Evolutionary conservation across 2,888 invertebrate species (phyloP).

Genomic region (Eupithecia inturbata): DNA sequence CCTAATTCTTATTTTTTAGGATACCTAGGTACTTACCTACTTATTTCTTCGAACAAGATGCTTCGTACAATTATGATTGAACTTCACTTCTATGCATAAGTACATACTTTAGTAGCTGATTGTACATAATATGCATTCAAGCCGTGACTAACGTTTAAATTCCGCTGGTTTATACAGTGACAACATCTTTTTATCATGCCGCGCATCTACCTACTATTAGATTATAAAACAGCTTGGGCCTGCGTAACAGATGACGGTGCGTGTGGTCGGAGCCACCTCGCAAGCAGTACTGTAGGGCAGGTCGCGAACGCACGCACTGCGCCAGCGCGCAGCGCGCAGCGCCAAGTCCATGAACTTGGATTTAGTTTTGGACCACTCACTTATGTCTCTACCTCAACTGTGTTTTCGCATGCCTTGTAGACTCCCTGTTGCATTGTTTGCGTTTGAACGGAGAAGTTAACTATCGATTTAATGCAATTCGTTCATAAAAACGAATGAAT

Average conservation of each 20-base stretch:
- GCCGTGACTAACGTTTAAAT: neutral
- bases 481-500: neutral
- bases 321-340: no score
- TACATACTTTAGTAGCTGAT: no score
- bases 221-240: neutral
- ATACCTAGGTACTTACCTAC: no score
- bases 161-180: neutral
- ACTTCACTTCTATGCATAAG: no score
- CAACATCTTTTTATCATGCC: neutral
- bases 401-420: neutral
- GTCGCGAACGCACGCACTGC: slow-evolving; percentile 6
- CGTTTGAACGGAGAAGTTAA: neutral
- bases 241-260: slow-evolving; percentile 2
- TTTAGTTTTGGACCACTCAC: neutral
- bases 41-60: no score
- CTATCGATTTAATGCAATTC: neutral
- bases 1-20: no score
- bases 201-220: neutral
- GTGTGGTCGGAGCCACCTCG: neutral
- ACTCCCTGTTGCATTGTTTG: neutral
- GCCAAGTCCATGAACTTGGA: neutral
- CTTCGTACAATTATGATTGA: no score
- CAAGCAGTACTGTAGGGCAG: neutral
- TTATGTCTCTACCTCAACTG: neutral
- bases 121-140: neutral